These are phyloP conservation scores for Streptopelia turtur DNA, from an alignment of 2,797 vertebrate species.

Conservation along the genomic window DNA sequence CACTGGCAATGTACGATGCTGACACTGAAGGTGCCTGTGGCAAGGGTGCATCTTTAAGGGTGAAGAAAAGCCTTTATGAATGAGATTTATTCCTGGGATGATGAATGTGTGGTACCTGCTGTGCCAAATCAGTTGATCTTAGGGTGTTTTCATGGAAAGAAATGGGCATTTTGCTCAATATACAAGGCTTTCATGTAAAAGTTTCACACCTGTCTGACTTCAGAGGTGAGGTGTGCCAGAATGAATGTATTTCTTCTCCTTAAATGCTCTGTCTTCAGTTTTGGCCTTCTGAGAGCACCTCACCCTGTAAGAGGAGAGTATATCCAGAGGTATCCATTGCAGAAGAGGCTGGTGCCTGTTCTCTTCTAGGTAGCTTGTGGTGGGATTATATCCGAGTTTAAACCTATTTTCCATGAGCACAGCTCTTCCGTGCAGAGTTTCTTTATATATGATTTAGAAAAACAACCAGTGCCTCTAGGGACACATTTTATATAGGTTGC, in stretches of 20 bases:
- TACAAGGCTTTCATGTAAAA: neutral
- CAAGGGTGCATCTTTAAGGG: neutral
- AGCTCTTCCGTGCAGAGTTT: neutral
- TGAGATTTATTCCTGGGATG: neutral
- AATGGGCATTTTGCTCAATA: neutral
- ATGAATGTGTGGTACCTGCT: rapidly evolving
- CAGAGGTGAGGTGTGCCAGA: neutral
- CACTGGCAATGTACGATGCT: neutral
- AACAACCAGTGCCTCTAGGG: slow-evolving; percentile 27
- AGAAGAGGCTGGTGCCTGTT: neutral
- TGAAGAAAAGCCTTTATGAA: neutral
- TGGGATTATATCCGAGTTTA: slow-evolving; percentile 24
- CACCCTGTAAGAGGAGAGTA: neutral
- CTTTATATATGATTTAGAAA: neutral
- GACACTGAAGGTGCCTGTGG: neutral
- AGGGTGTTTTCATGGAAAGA: neutral
- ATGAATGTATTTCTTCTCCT: neutral
- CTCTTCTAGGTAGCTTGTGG: neutral
- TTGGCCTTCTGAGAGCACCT: neutral
- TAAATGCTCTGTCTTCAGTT: neutral
- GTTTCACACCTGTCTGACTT: rapidly evolving
- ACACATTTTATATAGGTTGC: slow-evolving; percentile 32
- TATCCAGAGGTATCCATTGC: neutral
- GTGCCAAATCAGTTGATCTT: neutral
- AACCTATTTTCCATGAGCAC: neutral